Percentiles rank a stretch among this genome's conserved stretches.
These are phyloP conservation scores for Altica lythri DNA, from an alignment of 2,888 invertebrate species.

Conservation along the genomic window DNA sequence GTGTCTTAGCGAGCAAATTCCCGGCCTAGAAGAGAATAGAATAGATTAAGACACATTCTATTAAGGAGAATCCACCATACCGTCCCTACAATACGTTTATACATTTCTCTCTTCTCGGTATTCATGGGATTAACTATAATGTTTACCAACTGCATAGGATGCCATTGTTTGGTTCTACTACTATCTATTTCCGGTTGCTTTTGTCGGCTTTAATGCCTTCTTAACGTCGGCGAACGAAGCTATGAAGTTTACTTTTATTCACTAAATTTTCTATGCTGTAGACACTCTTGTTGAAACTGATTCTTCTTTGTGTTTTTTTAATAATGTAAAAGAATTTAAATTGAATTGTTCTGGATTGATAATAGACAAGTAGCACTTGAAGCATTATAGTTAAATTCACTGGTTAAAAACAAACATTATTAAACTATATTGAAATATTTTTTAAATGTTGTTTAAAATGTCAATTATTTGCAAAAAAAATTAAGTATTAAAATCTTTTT, in stretches of 20 bases:
- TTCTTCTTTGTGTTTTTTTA: too few relatives aligned
- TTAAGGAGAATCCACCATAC: slow-evolving; percentile 29
- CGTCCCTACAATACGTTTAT: slow-evolving; percentile 31
- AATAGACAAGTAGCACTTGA: too few relatives aligned
- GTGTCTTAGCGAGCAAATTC: slow-evolving; percentile 37
- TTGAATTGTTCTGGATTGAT: too few relatives aligned
- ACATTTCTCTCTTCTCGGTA: slow-evolving; percentile 26
- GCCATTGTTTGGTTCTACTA: slow-evolving; percentile 28
- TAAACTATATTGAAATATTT: too few relatives aligned
- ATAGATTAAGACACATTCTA: slow-evolving; percentile 37
- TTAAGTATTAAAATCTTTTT: too few relatives aligned
- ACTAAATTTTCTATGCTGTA: slow-evolving; percentile 11
- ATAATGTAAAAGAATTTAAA: too few relatives aligned
- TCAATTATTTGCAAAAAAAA: too few relatives aligned
- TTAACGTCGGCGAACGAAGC: slow-evolving; percentile 14
- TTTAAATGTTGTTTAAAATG: too few relatives aligned
- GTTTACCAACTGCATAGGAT: slow-evolving; percentile 32
- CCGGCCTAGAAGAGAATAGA: slow-evolving; percentile 28
- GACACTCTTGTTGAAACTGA: slow-evolving; percentile 10
- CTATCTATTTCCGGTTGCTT: slow-evolving; percentile 28
- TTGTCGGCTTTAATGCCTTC: slow-evolving; percentile 23
- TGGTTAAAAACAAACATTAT: too few relatives aligned
- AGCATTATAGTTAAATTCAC: too few relatives aligned
- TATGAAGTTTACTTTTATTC: slow-evolving; percentile 20
- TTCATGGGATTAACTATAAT: slow-evolving; percentile 35